Conservation (phyloP, 2,113 vertebrate genomes). For the Epinephelus fuscoguttatus region DNA sequence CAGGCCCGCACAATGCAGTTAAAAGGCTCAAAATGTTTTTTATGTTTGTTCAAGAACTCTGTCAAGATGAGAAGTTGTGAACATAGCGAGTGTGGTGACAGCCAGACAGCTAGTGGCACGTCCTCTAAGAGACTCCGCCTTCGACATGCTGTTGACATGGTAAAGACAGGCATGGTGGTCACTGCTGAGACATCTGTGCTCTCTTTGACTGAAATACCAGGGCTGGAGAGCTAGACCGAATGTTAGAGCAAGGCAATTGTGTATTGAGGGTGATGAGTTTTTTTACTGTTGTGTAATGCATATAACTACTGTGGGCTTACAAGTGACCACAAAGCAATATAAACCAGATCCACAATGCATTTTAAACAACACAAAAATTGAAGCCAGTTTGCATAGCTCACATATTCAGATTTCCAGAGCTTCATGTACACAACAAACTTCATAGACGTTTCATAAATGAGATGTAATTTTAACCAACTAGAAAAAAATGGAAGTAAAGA, state of each 20-base stretch:
- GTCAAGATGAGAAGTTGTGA: conserved; percentile 31
- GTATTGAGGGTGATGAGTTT: background rate
- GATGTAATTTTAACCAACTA: background rate
- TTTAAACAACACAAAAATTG: background rate
- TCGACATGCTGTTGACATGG: conserved; percentile 72
- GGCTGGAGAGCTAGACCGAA: background rate
- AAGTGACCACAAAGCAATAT: background rate
- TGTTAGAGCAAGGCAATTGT: background rate
- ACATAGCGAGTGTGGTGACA: conserved; percentile 67
- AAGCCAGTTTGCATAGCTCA: background rate
- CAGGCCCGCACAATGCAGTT: conserved; percentile 6
- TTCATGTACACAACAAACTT: background rate
- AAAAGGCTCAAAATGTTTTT: conserved; percentile 1
- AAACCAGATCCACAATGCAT: background rate
- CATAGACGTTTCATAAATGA: background rate
- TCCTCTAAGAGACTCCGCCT: conserved; percentile 38
- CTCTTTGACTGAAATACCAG: conserved; percentile 17
- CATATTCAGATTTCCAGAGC: background rate
- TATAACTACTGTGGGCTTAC: background rate
- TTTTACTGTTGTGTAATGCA: background rate
- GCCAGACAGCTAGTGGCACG: conserved; percentile 59
- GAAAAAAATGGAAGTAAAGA: background rate
- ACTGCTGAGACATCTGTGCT: conserved; percentile 25
- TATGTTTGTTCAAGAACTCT: conserved; percentile 26
- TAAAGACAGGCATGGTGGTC: conserved; percentile 47